Percentiles rank a stretch among this genome's conserved stretches.
These are phyloP conservation scores for Rhabdomys pumilio DNA, from an alignment of 2,797 vertebrate species.

Conservation along the genomic window DNA sequence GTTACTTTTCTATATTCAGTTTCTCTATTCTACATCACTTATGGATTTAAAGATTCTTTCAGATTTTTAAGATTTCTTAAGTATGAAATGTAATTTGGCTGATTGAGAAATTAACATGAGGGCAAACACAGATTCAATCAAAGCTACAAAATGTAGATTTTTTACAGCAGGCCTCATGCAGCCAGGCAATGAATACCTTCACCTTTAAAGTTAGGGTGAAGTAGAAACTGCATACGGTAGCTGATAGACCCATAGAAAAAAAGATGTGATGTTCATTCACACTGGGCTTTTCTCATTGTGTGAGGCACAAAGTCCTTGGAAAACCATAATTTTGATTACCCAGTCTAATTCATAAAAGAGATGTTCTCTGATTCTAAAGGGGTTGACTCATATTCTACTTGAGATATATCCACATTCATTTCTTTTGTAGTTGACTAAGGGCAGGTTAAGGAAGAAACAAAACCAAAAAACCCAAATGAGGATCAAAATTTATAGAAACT, in stretches of 20 bases:
- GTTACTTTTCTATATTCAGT: neutral
- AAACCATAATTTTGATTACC: neutral
- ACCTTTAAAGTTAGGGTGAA: neutral
- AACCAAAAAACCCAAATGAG: neutral
- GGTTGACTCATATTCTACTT: neutral
- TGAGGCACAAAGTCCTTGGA: neutral
- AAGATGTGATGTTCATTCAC: neutral
- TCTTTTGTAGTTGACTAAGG: conserved; percentile 17
- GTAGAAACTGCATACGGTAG: neutral
- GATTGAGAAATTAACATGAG: neutral
- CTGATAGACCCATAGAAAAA: neutral
- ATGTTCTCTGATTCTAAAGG: neutral
- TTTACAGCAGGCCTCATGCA: neutral
- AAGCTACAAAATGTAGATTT: neutral
- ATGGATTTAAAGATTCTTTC: neutral
- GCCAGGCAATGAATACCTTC: neutral
- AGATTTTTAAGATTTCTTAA: conserved; percentile 5
- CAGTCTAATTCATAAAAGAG: neutral
- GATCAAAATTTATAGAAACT: neutral
- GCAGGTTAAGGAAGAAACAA: conserved; percentile 11
- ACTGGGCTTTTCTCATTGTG: neutral
- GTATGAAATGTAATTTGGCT: neutral
- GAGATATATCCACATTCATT: neutral
- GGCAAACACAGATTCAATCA: neutral
- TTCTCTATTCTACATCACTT: neutral